Base-by-base conservation (phyloP, 2,797 vertebrate species). In the Helarctos malayanus region DNA sequence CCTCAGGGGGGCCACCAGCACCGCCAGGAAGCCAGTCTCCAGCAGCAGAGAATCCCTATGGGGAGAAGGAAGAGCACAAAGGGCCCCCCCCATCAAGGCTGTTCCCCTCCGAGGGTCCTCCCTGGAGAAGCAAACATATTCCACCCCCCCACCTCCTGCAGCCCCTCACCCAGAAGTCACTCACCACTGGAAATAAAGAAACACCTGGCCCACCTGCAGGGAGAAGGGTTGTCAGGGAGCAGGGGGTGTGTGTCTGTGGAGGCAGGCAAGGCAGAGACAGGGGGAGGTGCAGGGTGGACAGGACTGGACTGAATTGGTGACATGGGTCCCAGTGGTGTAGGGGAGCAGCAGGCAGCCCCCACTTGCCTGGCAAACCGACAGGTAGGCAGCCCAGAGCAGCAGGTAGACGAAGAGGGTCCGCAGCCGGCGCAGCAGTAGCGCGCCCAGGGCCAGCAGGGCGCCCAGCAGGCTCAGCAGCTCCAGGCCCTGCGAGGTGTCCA, bases 151-250 rank as follows among this genome's bases (percentile, higher is more conserved):
- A 8, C 57, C 88, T 83, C 23, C 86, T 4, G 19, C 19, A 41
- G 56, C 65, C 47, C 19, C 41, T 59, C 47, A 1, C 23, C 87
- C 79, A 6, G 6, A 0, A 6, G 54, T 27, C 71, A 99, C 99
- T 99, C 98, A 99, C 99, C 99, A 99, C 98, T 99, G 99, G 98
- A 99, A 99, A 98, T 99, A 99, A 76, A 99, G 99, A 95, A 99
- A 99, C 47, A 99, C 99, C 95, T 99, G 99, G 27, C 99, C 99
- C 96, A 99, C 99, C 99, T 99, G 98, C 35, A 90, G 69, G 81
- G 90, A 97, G 65, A 98, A 41, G 27, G 21, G 32, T 1, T 21
- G 92, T 95, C 91, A 95, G 94, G 73, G 54, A 27, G 76, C 25
- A 15, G 3, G 21, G 21, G 2, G n/a, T 1, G 32, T 15, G 19